Base-by-base conservation (phyloP, 2,113 vertebrate species). In the Notarius lentiginosus region DNA sequence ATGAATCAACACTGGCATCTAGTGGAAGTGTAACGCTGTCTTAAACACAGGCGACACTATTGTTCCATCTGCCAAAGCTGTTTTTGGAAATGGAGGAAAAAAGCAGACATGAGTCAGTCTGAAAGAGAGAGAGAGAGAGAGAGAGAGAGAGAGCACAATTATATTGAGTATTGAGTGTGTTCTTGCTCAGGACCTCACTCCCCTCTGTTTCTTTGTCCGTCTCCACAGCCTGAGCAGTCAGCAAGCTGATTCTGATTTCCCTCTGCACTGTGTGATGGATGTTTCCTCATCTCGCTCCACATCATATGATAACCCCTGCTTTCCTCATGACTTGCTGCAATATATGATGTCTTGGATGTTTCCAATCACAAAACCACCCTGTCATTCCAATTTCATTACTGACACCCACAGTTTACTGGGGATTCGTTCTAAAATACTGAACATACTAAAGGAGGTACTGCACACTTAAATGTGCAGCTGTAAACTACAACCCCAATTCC, bases 1-100 rank as follows among this genome's bases (percentile, higher is more conserved):
- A 53, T 77, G 82, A 91, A 80, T 88, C 87, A 92, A 94, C 82
- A 88, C 90, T 92, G 93, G 85, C 92, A 92, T 90, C 92, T 93
- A 89, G 92, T 93, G 91, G 92, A 83, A 41, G 14, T 20, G 41
- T 51, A 89, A 84, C 11, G 18, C 27, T 24, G 8, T 56, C 77
- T 72, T 84, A 76, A 84, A 49, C 70, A 61, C 68, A 60, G 17
- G 6, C 27, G 14, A 22, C 82, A 80, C 30, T 7, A 14, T 17
- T 18, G 20, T 47, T 49, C 30, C 20, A 17, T 22, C 65, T 68
- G 24, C 47, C 22, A n/a, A 22, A 76, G 47, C 22, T 51, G 47
- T 22, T 30, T 49, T 49, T 73, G 27, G 27, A 76, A 53, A 73
- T 20, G 34, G 41, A 17, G 34, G 8, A 49, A 27, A 81, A 56